phyloP scores from a whole-genome alignment of 2,113 vertebrate genomes.

The Coptodon rendalli region DNA sequence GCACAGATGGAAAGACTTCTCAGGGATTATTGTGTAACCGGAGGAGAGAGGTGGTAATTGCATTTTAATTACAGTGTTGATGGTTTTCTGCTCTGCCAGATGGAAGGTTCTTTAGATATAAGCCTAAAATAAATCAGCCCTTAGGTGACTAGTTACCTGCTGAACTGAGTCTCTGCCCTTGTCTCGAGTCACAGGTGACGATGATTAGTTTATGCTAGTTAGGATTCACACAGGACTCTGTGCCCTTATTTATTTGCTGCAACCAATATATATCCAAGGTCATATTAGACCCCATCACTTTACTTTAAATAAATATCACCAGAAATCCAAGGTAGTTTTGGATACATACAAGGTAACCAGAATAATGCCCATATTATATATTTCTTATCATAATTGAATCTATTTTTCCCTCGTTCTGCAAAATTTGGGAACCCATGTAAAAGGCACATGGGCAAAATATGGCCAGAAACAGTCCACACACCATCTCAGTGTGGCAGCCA shows the following conservation, averaged over 20 bases:
- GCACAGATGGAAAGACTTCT: constrained; percentile 94
- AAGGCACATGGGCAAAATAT: background rate
- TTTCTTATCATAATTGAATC: background rate
- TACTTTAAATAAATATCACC: background rate
- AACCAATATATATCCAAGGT: background rate
- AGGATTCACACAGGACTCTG: background rate
- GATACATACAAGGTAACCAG: background rate
- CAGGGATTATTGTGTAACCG: constrained; percentile 83
- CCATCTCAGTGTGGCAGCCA: background rate
- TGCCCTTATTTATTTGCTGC: background rate
- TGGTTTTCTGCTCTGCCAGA: constrained; percentile 90
- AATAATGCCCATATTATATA: background rate
- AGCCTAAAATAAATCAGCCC: constrained; percentile 67
- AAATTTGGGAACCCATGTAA: background rate
- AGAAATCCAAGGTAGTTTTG: background rate
- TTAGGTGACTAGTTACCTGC: constrained; percentile 54
- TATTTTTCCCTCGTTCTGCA: background rate
- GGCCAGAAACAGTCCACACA: background rate
- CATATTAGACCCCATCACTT: background rate
- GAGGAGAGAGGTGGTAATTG: constrained; percentile 89
- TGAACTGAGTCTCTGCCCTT: constrained; percentile 38
- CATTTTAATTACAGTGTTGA: constrained; percentile 99
- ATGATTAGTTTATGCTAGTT: constrained; percentile 34
- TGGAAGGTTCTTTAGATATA: constrained; percentile 91
- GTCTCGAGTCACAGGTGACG: constrained; percentile 20